phyloP scores from a whole-genome alignment of 2,888 invertebrate genomes.

The Dicycla oo region DNA sequence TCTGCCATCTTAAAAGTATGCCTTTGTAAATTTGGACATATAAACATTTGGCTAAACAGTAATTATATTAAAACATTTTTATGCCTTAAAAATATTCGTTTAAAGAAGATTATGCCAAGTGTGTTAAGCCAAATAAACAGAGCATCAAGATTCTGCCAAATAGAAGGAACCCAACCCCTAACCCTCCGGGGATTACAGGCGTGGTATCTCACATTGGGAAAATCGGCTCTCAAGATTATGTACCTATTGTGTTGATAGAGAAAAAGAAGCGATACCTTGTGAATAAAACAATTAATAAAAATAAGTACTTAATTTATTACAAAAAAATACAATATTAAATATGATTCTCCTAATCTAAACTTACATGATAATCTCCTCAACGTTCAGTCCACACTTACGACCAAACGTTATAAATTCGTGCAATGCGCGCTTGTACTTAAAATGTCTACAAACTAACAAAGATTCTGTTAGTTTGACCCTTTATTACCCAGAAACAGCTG shows the following conservation, averaged over 20 bases:
- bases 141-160: too few species aligned
- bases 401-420: slow-evolving; percentile 35
- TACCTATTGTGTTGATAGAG: neutral
- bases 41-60: too few species aligned
- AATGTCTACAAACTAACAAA: slow-evolving; percentile 24
- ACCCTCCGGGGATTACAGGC: too few species aligned
- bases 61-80: too few species aligned
- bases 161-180: too few species aligned
- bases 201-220: too few species aligned
- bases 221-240: neutral
- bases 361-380: slow-evolving; percentile 43
- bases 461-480: slow-evolving; percentile 8
- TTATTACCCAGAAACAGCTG: slow-evolving; percentile 1
- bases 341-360: slow-evolving; percentile 32
- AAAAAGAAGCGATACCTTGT: neutral
- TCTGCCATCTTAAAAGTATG: too few species aligned
- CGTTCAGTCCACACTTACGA: slow-evolving; percentile 28
- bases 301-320: slow-evolving; percentile 66
- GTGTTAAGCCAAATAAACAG: too few species aligned
- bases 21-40: too few species aligned
- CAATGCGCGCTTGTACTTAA: slow-evolving; percentile 54
- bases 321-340: slow-evolving; percentile 66
- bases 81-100: too few species aligned
- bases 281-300: slow-evolving; percentile 40
- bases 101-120: too few species aligned